These are phyloP conservation scores for Knipowitschia caucasica DNA, from an alignment of 2,797 vertebrate species.

Conservation along the genomic window DNA sequence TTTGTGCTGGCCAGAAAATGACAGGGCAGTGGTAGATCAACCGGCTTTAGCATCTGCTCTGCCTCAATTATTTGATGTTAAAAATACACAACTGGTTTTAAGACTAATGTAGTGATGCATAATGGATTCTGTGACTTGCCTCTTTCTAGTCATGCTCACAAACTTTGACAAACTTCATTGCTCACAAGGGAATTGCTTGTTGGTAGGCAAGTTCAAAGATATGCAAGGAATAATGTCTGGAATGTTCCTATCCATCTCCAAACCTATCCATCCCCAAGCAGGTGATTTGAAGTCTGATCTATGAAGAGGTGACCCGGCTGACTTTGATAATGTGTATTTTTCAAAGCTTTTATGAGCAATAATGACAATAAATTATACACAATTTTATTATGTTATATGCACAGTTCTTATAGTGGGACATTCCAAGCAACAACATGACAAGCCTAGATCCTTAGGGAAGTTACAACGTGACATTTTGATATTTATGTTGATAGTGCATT, in stretches of 20 bases:
- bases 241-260: too few relatives aligned
- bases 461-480: too few relatives aligned
- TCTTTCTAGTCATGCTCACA: background rate
- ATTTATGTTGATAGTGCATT: too few relatives aligned
- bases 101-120: slow-evolving; percentile 7
- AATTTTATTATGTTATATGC: too few relatives aligned
- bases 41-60: slow-evolving; percentile 5
- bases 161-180: slow-evolving; percentile 15
- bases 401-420: too few relatives aligned
- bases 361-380: too few relatives aligned
- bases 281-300: background rate
- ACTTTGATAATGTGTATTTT: background rate
- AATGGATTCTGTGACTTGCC: slow-evolving; percentile 17
- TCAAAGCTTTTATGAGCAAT: background rate
- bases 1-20: slow-evolving; percentile 52
- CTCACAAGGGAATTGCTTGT: too few relatives aligned
- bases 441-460: background rate
- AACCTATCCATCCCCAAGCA: too few relatives aligned
- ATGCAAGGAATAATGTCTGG: too few relatives aligned
- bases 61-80: slow-evolving; percentile 12
- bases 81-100: slow-evolving; percentile 16
- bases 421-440: background rate
- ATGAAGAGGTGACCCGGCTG: too few relatives aligned
- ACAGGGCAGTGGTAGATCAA: slow-evolving; percentile 38
- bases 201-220: too few relatives aligned